Percentiles rank a stretch among this genome's conserved stretches.
Conservation (phyloP, 2,888 invertebrate species). For the Polydrusus tereticollis region DNA sequence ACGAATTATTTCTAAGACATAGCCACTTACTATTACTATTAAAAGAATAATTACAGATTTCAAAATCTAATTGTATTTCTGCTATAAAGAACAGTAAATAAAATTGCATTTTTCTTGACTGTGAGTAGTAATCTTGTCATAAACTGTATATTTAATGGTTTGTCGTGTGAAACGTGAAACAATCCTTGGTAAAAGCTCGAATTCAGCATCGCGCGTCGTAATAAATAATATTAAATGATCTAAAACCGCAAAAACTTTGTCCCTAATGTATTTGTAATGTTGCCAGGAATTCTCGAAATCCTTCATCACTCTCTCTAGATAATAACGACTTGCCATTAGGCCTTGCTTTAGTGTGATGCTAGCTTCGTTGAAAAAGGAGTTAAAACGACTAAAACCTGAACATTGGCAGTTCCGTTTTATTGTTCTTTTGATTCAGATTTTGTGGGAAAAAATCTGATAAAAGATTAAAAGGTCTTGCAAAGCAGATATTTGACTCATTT, state of each 20-base stretch:
- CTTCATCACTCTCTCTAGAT: background rate
- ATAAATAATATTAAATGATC: background rate
- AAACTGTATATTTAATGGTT: background rate
- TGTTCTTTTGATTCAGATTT: background rate
- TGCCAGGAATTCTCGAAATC: slow-evolving; percentile 1
- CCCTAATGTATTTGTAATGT: slow-evolving; percentile 24
- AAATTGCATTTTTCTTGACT: too few species aligned
- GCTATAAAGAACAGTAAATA: too few species aligned
- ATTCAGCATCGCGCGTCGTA: background rate
- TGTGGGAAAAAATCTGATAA: background rate
- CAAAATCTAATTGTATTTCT: too few species aligned
- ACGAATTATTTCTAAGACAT: too few species aligned
- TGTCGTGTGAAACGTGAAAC: background rate
- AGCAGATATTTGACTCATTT: too few species aligned
- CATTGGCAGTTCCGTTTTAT: background rate
- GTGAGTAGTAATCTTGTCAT: too few species aligned
- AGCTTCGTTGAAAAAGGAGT: background rate
- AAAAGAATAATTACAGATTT: too few species aligned
- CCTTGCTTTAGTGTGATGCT: background rate
- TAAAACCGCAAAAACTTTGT: background rate
- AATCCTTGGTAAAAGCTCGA: background rate
- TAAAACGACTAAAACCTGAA: background rate
- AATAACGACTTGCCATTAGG: background rate
- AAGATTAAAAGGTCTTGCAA: too few species aligned
- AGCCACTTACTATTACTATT: too few species aligned